Evolutionary conservation across 2,113 vertebrate genomes (phyloP).

Genomic region (Cyphomyrus discorhynchus): DNA sequence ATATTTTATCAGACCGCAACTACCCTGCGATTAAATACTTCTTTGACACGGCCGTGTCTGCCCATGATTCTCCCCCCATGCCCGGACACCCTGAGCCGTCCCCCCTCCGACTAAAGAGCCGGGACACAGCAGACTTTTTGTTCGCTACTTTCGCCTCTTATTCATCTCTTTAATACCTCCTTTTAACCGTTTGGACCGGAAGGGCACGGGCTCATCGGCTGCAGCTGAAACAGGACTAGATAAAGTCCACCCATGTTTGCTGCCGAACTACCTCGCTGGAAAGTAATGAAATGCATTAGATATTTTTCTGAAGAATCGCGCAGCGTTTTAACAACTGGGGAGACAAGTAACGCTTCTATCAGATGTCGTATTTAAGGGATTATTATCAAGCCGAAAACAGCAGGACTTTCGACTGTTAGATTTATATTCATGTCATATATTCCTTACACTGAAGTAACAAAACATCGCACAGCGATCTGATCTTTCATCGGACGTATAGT

Average conservation of each 20-base stretch:
- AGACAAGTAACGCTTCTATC: neutral
- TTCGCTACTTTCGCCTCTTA: neutral
- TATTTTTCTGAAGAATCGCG: neutral
- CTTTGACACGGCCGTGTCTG: neutral
- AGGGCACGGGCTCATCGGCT: neutral
- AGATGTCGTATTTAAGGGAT: neutral
- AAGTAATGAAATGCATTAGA: neutral
- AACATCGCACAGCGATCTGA: neutral
- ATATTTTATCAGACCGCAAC: neutral
- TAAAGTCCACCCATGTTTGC: neutral
- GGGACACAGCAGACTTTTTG: neutral
- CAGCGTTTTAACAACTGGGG: neutral
- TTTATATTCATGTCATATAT: neutral
- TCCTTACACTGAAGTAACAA: neutral
- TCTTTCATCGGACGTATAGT: neutral
- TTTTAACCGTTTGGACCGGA: neutral
- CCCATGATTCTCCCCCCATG: neutral
- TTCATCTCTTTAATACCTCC: neutral
- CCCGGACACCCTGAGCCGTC: neutral
- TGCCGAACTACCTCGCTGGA: neutral
- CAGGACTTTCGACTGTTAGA: neutral
- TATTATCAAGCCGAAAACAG: neutral
- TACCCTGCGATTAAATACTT: neutral
- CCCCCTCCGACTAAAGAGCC: neutral
- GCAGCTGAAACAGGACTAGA: neutral